Percentiles rank a stretch among this genome's conserved stretches.
Conservation (phyloP, 2,888 invertebrate species). For the Dinocampus coccinellae region DNA sequence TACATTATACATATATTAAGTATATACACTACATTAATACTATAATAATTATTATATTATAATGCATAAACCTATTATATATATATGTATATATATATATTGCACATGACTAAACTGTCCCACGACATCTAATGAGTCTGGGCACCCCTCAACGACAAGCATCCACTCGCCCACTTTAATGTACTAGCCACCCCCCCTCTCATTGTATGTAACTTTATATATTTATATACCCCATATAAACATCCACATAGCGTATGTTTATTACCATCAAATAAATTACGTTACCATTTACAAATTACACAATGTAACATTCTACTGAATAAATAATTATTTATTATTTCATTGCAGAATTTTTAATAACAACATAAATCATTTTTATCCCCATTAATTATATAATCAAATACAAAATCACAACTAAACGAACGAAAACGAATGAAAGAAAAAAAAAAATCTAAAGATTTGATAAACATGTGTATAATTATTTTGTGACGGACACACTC, state of each 20-base stretch:
- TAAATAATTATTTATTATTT: constrained; percentile 13
- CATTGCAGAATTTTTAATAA: too few species aligned
- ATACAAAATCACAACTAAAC: too few species aligned
- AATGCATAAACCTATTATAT: too few species aligned
- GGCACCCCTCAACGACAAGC: constrained; percentile 48
- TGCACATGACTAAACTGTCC: constrained; percentile 40
- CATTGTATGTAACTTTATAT: not conserved
- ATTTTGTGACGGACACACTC: not conserved
- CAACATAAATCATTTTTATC: too few species aligned
- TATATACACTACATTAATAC: not conserved
- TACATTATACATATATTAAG: not conserved
- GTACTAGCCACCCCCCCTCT: constrained; percentile 36
- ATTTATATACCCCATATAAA: not conserved
- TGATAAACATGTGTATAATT: too few species aligned
- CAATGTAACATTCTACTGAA: constrained; percentile 7
- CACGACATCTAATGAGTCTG: constrained; percentile 62
- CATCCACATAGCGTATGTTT: not conserved
- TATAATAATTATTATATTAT: not conserved
- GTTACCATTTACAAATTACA: not conserved
- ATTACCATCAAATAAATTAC: not conserved
- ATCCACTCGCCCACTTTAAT: constrained; percentile 44
- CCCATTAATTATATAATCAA: too few species aligned
- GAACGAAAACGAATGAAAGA: too few species aligned
- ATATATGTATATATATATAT: not conserved
- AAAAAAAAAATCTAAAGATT: too few species aligned